Conservation (phyloP, 2,888 invertebrate species). For the Callyntrura guangdongensis region DNA sequence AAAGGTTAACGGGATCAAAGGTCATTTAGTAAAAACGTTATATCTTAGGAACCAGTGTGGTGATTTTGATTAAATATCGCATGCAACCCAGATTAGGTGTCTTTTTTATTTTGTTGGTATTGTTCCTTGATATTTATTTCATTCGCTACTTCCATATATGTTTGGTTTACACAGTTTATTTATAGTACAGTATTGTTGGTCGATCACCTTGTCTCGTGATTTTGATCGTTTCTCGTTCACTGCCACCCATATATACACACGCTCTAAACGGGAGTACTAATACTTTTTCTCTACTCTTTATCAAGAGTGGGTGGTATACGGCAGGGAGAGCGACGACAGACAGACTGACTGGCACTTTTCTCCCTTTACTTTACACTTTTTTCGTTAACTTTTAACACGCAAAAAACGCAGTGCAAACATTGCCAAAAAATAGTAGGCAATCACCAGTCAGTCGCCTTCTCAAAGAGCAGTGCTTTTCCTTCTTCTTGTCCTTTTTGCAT, state of each 20-base stretch:
- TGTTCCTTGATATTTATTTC: too few relatives aligned
- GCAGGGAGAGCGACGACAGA: slow-evolving; percentile 43
- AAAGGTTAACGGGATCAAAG: too few relatives aligned
- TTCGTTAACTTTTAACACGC: slow-evolving; percentile 54
- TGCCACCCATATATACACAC: background rate
- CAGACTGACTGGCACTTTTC: slow-evolving; percentile 46
- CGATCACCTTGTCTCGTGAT: slow-evolving; percentile 35
- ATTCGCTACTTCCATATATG: too few relatives aligned
- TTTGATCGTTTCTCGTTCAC: slow-evolving; percentile 37
- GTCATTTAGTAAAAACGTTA: too few relatives aligned
- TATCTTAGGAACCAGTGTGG: too few relatives aligned
- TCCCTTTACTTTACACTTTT: slow-evolving; percentile 51
- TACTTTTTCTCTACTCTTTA: slow-evolving; percentile 2
- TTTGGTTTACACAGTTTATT: too few relatives aligned
- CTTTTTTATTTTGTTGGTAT: too few relatives aligned
- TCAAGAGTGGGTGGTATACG: slow-evolving; percentile 33
- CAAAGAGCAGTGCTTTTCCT: background rate
- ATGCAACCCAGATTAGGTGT: too few relatives aligned
- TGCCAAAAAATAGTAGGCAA: slow-evolving; percentile 42
- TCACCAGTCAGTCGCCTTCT: background rate
- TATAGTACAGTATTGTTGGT: slow-evolving; percentile 8
- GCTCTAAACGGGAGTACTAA: background rate
- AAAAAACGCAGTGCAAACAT: slow-evolving; percentile 55
- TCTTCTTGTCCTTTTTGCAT: slow-evolving; percentile 29
- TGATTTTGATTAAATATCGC: too few relatives aligned